phyloP scores from a whole-genome alignment of 2,797 vertebrate genomes.

The Apogon hyalosoma region DNA sequence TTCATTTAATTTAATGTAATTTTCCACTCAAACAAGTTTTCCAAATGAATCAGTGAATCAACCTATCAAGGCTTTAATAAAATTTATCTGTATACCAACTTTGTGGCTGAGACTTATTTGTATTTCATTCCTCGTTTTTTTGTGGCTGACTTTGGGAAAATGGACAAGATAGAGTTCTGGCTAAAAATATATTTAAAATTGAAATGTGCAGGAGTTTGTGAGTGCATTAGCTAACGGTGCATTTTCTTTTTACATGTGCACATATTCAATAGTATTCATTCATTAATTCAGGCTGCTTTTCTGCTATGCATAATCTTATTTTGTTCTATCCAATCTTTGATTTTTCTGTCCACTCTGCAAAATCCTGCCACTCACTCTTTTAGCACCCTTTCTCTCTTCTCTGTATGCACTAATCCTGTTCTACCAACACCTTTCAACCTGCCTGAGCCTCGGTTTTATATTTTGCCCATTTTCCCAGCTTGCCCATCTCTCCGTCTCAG shows the following conservation, averaged over 20 bases:
- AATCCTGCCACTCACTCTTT: constrained; percentile 32
- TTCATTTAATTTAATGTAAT: no score
- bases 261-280: constrained; percentile 52
- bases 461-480: constrained; percentile 22
- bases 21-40: no score
- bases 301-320: constrained; percentile 49
- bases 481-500: constrained; percentile 32
- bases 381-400: constrained; percentile 29
- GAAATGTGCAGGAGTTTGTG: constrained; percentile 36
- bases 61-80: no score
- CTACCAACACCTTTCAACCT: constrained; percentile 17
- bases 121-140: constrained; percentile 5
- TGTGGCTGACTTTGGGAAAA: constrained; percentile 17
- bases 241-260: constrained; percentile 46
- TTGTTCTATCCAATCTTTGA: constrained; percentile 32
- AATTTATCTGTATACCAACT: neutral
- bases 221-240: constrained; percentile 29
- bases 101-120: neutral
- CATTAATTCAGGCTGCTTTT: constrained; percentile 59
- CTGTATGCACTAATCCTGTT: constrained; percentile 49
- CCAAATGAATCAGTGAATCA: no score
- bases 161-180: constrained; percentile 14
- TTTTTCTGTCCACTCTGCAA: constrained; percentile 55
- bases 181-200: constrained; percentile 40
- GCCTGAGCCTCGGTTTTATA: constrained; percentile 27